A percentile compares a stretch with the other conserved stretches of the same genome.
Conservation (phyloP, 92 coral and sea anemone species). For the Actinernus sp. region DNA sequence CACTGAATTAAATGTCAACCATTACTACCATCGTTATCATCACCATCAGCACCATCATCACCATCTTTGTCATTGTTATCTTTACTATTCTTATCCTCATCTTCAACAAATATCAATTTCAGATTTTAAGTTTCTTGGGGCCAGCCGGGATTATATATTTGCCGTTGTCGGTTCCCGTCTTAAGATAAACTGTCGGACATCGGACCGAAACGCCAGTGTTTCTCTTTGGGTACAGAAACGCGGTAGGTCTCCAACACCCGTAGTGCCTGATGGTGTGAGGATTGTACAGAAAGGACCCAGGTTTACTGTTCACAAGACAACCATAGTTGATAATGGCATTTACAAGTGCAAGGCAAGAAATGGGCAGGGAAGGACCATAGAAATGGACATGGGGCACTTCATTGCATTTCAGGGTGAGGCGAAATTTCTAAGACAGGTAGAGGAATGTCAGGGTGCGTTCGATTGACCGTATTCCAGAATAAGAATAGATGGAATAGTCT, state of each 20-base stretch:
- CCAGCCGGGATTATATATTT: slow-evolving; percentile 21
- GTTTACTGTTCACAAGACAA: slow-evolving; percentile 28
- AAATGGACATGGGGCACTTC: slow-evolving; percentile 42
- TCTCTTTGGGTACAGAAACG: slow-evolving; percentile 53
- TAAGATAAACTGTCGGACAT: slow-evolving; percentile 61
- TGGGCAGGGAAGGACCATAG: slow-evolving; percentile 30
- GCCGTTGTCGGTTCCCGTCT: slow-evolving; percentile 35
- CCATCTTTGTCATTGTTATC: neutral
- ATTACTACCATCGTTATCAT: no score
- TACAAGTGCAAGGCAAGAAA: slow-evolving; percentile 67
- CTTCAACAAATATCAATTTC: neutral
- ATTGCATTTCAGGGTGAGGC: slow-evolving; percentile 60
- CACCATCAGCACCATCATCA: no score
- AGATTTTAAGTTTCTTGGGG: slow-evolving; percentile 62
- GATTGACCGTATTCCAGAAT: no score
- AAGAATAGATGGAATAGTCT: no score
- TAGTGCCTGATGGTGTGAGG: slow-evolving; percentile 54
- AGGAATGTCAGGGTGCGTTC: no score
- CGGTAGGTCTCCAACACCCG: slow-evolving; percentile 1
- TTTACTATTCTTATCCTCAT: neutral
- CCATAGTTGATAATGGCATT: slow-evolving; percentile 53
- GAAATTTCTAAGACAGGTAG: no score
- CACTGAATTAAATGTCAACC: no score
- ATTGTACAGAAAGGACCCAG: slow-evolving; percentile 22
- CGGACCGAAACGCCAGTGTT: slow-evolving; percentile 28